Percentiles rank a stretch among this genome's conserved stretches.
phyloP scores from a whole-genome alignment of 2,113 vertebrate genomes.

The Muscicapa adusta region DNA sequence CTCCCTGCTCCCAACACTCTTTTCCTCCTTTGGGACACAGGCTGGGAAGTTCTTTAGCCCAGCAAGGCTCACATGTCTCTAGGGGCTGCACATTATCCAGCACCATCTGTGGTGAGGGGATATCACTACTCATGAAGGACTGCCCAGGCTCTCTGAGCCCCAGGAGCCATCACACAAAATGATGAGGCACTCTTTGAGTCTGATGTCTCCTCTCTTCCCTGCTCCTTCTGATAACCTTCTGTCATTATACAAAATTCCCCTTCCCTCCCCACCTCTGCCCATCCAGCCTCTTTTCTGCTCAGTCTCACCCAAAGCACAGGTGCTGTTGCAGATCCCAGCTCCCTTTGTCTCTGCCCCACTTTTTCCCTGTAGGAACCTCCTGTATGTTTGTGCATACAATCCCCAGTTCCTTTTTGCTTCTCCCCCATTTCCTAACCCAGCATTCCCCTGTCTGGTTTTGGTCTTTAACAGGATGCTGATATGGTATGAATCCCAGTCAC shows the following conservation, averaged over 20 bases:
- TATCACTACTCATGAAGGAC: neutral
- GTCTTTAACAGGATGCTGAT: neutral
- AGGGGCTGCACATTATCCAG: neutral
- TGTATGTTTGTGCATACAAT: neutral
- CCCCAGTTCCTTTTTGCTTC: neutral
- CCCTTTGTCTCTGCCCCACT: neutral
- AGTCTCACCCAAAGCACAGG: neutral
- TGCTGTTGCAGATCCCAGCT: neutral
- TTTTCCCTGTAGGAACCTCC: neutral
- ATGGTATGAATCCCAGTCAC: neutral
- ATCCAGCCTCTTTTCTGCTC: neutral
- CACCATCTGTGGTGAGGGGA: neutral
- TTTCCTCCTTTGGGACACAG: neutral
- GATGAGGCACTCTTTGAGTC: neutral
- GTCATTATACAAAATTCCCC: neutral
- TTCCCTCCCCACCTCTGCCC: neutral
- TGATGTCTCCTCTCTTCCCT: neutral
- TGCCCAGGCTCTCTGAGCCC: neutral
- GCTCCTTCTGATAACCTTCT: neutral
- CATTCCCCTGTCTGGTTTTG: rapidly evolving
- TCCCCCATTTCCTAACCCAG: neutral
- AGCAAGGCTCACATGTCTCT: neutral
- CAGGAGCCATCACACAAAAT: neutral
- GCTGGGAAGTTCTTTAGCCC: neutral
- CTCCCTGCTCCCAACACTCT: neutral